Conservation (phyloP, 2,113 vertebrate genomes). For the Vireo altiloquus region DNA sequence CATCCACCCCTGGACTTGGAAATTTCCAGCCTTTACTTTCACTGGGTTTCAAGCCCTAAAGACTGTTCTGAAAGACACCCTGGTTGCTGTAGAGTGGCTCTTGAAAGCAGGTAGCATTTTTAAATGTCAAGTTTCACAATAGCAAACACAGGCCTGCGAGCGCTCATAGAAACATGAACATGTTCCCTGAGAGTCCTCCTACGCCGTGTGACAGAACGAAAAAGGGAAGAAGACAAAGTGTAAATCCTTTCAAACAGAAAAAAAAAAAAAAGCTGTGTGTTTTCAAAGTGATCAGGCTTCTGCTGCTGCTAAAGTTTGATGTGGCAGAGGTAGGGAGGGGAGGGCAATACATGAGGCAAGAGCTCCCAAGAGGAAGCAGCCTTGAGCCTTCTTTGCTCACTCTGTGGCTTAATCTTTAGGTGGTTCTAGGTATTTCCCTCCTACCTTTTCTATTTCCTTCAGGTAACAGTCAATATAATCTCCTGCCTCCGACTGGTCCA, state of each 20-base stretch:
- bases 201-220: neutral
- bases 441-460: constrained; percentile 80
- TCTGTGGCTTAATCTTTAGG: neutral
- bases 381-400: neutral
- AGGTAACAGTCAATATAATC: constrained; percentile 85
- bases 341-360: accelerated
- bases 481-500: constrained; percentile 70
- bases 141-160: neutral
- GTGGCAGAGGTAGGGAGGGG: neutral
- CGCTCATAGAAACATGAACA: neutral
- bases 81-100: neutral
- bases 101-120: neutral
- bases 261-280: neutral
- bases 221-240: constrained; percentile 12
- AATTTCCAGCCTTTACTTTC: neutral
- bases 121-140: constrained; percentile 5
- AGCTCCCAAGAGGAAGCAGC: neutral
- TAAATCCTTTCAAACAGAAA: constrained; percentile 10
- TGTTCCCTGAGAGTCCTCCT: constrained; percentile 13
- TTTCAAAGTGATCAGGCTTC: neutral
- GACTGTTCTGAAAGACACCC: neutral
- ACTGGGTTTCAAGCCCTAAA: neutral
- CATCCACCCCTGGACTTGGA: neutral
- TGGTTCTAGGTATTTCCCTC: neutral
- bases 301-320: neutral